These are phyloP conservation scores for Oreonectes daqikongensis DNA, from an alignment of 2,797 vertebrate genomes.

Conservation along the genomic window DNA sequence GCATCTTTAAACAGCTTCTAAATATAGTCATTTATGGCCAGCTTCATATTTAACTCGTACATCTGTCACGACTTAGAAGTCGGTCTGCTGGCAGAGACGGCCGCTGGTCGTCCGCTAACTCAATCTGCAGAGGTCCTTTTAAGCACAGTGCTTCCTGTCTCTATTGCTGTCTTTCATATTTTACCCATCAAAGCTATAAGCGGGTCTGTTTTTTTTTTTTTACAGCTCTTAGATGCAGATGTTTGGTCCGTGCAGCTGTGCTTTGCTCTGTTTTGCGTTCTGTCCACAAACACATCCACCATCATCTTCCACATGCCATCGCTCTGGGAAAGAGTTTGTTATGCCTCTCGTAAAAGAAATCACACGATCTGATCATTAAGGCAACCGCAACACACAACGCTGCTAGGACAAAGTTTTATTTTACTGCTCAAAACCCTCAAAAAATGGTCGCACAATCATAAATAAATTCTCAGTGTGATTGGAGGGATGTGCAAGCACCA, in stretches of 20 bases:
- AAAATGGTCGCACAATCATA: not conserved
- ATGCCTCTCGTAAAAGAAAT: slow-evolving; percentile 8
- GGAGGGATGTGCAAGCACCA: not conserved
- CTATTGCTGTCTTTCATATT: slow-evolving; percentile 50
- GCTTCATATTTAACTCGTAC: slow-evolving; percentile 81
- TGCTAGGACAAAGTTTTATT: not conserved
- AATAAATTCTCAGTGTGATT: not conserved
- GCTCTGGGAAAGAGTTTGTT: slow-evolving; percentile 22
- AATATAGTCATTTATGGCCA: slow-evolving; percentile 79
- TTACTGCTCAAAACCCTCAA: not conserved
- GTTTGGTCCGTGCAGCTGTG: slow-evolving; percentile 37
- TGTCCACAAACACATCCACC: slow-evolving; percentile 9
- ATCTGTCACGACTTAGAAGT: slow-evolving; percentile 77
- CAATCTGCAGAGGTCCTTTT: slow-evolving; percentile 44
- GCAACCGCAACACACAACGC: not conserved
- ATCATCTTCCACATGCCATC: slow-evolving; percentile 21
- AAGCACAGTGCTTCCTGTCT: slow-evolving; percentile 51
- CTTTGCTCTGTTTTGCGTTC: not conserved
- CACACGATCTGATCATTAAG: slow-evolving; percentile 29
- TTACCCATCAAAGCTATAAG: slow-evolving; percentile 50
- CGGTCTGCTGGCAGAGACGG: slow-evolving; percentile 48
- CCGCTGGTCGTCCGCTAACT: slow-evolving; percentile 69
- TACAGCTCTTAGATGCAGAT: slow-evolving; percentile 35
- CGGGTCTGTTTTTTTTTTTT: slow-evolving; percentile 34
- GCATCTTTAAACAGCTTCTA: slow-evolving; percentile 82